Base-by-base conservation (phyloP, 1,140 invertebrate genomes). In the Eubasilissa regina region DNA sequence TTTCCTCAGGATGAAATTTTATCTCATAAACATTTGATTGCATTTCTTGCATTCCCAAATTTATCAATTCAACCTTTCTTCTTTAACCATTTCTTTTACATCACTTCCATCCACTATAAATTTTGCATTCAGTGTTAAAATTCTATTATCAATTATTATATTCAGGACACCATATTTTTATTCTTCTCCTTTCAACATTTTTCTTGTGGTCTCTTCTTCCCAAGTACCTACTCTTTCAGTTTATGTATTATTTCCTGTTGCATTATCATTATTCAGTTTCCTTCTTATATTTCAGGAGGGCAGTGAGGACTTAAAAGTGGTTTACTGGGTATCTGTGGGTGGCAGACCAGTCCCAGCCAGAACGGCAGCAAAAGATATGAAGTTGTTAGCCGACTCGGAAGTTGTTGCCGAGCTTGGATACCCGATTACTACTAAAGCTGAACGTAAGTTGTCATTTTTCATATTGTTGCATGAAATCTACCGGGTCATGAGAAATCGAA, bases 331-430 rank as follows among this genome's bases (percentile, higher is more conserved):
- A 45, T 89, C 93, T 72, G 93, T 95, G 0, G 92, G 92, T 21
- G 94, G 93, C 0, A 91, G 93, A 82, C 94, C 95, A 0, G 94
- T 96, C 1, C 91, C 94, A 25, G 95, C 95, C 0, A 91, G 91
- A 10, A 94, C 93, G 0, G 95, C 95, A 0, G 93, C 94, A 4
- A 91, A 92, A 70, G 95, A 96, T 83, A 96, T 96, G 94, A 88
- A 91, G 53, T 87, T 95, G 7, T 90, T 96, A 3, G 91, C 92
- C 0, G 92, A 94, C 48, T 91, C 91, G 10, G 95, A 96, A 86
- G 94, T 95, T 0, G 91, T 91, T 0, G 88, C 90, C n/a, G 92
- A 94, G 78, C 87, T 96, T 43, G 94, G 94, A 8, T 92, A 92
- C 51, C 90, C 94, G 0, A 92, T 95, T n/a, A 91, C 94, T 13